phyloP scores from a whole-genome alignment of 2,113 vertebrate species.

The Seriola aureovittata region DNA sequence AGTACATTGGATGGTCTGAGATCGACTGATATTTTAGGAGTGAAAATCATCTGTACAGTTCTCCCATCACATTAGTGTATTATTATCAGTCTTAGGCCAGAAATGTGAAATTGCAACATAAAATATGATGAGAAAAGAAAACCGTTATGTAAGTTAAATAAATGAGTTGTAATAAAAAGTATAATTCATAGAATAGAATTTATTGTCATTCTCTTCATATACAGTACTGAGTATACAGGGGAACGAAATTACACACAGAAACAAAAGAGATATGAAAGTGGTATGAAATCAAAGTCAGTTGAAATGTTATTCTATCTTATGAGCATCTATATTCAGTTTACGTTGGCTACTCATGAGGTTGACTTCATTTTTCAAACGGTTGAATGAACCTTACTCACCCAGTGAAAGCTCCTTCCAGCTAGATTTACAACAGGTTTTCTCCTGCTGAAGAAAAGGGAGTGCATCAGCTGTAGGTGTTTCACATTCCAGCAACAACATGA shows the following conservation, averaged over 20 bases:
- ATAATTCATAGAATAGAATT: background rate
- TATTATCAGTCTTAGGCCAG: background rate
- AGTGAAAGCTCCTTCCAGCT: background rate
- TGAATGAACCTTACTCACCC: background rate
- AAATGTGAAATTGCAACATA: background rate
- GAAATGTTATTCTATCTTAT: background rate
- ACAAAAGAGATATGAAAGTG: background rate
- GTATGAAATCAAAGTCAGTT: background rate
- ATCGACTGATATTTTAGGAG: background rate
- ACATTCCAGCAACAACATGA: constrained; percentile 16
- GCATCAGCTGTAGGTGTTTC: background rate
- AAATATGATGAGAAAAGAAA: background rate
- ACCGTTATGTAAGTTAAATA: background rate
- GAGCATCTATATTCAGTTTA: background rate
- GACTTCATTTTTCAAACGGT: background rate
- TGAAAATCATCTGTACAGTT: background rate
- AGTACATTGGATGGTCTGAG: background rate
- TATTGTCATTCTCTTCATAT: background rate
- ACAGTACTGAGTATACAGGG: background rate
- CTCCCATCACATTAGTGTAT: background rate
- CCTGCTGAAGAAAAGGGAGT: constrained; percentile 26
- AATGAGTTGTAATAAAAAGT: background rate
- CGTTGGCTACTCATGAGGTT: background rate
- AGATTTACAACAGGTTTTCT: constrained; percentile 28
- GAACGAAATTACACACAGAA: background rate